Evolutionary conservation across 2,888 invertebrate genomes (phyloP), one percentile per base, ranked within the genome.

Genomic region (Hemistola chrysoprasaria): DNA sequence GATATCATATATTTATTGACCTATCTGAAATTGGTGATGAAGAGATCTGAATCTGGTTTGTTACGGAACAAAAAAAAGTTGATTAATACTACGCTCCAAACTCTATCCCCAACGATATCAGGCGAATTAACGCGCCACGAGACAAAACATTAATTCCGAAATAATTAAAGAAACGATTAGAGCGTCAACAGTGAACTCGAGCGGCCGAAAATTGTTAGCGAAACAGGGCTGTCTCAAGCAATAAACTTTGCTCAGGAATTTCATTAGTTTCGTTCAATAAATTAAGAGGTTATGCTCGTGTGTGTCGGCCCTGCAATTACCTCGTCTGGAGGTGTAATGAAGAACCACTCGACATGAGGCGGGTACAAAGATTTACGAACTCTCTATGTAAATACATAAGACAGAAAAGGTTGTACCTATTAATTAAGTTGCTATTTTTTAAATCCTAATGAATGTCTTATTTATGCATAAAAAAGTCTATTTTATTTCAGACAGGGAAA

Each of bases 191-290:
- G 71, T 66, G 57, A 56, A 45, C 47, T 55, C 50, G 48, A 50
- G 58, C 49, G 67, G 71, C 73, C 79, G 74, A 82, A 86, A 84
- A 80, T 85, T 83, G 81, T 78, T 78, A 75, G 78, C 74, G 61
- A 76, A 78, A 79, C 78, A 85, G 82, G 86, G 85, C 68, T 83
- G 87, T 78, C 84, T 78, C 80, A 58, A 61, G 84, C 82, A 82
- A 84, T 88, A 87, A 88, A 87, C 73, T 87, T 79, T 74, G 78
- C 77, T 66, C 65, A 71, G 85, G 88, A 88, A 88, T 88, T 88
- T 88, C 87, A 88, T 87, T 88, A 88, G 85, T 86, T 88, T 85
- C 76, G 78, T 88, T 83, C 86, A 86, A 88, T 88, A 88, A 88
- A 87, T 88, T 87, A 88, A 86, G 85, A 84, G 85, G 86, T 87